These are phyloP conservation scores for Anas capensis DNA, from an alignment of 2,797 vertebrate species.

Conservation along the genomic window DNA sequence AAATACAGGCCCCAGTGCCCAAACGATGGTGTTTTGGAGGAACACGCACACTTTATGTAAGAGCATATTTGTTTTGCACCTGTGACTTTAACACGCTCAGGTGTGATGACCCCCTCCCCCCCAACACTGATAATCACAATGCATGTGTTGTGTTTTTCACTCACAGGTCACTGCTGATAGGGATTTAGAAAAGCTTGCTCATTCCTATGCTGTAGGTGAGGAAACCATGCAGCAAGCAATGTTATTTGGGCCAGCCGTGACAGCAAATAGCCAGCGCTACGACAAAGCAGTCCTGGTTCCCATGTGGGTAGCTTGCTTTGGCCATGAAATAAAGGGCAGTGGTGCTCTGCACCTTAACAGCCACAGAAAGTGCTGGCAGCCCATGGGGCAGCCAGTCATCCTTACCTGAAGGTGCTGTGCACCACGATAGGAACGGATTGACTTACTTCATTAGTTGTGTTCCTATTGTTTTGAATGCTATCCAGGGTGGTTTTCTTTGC, in stretches of 20 bases:
- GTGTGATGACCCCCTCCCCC: not conserved
- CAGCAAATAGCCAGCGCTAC: not conserved
- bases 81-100: not conserved
- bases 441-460: not conserved
- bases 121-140: not conserved
- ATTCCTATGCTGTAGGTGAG: not conserved
- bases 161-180: not conserved
- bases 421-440: not conserved
- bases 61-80: not conserved
- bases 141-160: not conserved
- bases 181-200: not conserved
- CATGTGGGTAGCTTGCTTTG: rapidly evolving
- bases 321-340: not conserved
- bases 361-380: not conserved
- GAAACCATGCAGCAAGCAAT: not conserved
- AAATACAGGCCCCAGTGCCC: not conserved
- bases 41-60: not conserved
- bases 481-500: not conserved
- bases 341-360: not conserved
- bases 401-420: not conserved
- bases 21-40: not conserved
- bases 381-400: not conserved
- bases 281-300: not conserved
- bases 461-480: not conserved
- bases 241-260: not conserved